These are phyloP conservation scores for Pungitius pungitius DNA, from an alignment of 2,113 vertebrate genomes.

Conservation along the genomic window DNA sequence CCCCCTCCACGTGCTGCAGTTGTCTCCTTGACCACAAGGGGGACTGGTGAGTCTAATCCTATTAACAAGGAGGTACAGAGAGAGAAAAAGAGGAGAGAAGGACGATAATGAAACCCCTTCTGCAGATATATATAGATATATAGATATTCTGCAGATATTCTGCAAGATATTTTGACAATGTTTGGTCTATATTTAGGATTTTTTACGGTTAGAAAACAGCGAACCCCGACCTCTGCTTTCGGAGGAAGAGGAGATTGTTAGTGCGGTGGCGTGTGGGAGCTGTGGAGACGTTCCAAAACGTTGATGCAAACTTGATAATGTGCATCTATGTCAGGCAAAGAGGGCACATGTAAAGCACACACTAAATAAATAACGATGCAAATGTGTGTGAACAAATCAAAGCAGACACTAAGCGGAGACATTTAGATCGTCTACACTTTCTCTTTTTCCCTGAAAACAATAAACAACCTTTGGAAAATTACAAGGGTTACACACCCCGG, in stretches of 20 bases:
- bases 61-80: not conserved
- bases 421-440: slow-evolving; percentile 59
- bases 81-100: not conserved
- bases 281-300: slow-evolving; percentile 47
- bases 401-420: slow-evolving; percentile 63
- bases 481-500: slow-evolving; percentile 75
- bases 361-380: not conserved
- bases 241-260: slow-evolving; percentile 22
- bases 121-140: no score
- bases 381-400: slow-evolving; percentile 62
- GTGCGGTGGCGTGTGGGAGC: slow-evolving; percentile 7
- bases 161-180: not conserved
- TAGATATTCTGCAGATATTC: no score
- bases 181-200: not conserved
- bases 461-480: slow-evolving; percentile 74
- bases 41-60: slow-evolving; percentile 62
- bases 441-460: slow-evolving; percentile 58
- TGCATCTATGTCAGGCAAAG: slow-evolving; percentile 32
- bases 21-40: slow-evolving; percentile 74
- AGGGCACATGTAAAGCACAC: slow-evolving; percentile 9
- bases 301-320: slow-evolving; percentile 56
- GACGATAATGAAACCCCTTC: slow-evolving; percentile 25
- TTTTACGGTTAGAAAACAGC: not conserved
- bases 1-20: slow-evolving; percentile 32
- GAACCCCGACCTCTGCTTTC: slow-evolving; percentile 46